phyloP scores from a whole-genome alignment of 2,797 vertebrate species.

The Phrynocephalus guinanensis region DNA sequence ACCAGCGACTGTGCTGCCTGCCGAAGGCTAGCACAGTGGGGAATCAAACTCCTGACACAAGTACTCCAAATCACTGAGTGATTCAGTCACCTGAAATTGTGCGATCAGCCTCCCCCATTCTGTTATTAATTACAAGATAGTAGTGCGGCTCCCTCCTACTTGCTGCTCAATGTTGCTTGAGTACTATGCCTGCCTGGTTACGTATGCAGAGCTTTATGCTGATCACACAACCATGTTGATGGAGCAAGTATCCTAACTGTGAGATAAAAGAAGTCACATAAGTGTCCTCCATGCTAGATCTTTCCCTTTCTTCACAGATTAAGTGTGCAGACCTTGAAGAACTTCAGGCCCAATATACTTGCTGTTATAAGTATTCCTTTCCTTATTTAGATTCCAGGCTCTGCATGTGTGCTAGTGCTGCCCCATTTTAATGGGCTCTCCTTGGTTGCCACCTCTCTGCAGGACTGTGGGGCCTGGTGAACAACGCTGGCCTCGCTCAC shows the following conservation, averaged over 20 bases:
- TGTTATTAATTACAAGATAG: neutral
- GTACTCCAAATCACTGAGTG: too few species aligned
- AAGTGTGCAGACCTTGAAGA: neutral
- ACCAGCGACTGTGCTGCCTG: too few species aligned
- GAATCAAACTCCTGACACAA: too few species aligned
- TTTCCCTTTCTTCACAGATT: neutral
- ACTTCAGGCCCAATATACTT: neutral
- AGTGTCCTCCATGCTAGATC: too few species aligned
- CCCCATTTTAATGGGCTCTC: neutral
- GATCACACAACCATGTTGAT: too few species aligned
- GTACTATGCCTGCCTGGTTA: neutral
- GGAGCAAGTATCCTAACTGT: too few species aligned
- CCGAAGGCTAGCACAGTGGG: too few species aligned
- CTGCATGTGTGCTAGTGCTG: neutral
- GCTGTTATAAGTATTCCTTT: neutral
- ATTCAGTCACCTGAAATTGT: neutral
- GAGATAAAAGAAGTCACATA: too few species aligned
- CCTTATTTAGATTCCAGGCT: too few species aligned
- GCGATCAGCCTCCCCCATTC: too few species aligned
- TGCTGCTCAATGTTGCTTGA: neutral
- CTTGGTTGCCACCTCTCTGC: neutral
- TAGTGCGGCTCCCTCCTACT: neutral
- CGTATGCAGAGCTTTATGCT: neutral
- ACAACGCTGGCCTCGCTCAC: neutral
- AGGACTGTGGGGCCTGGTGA: conserved; percentile 77